Conservation (phyloP, 2,113 vertebrate species). For the Herpetotheres cachinnans region DNA sequence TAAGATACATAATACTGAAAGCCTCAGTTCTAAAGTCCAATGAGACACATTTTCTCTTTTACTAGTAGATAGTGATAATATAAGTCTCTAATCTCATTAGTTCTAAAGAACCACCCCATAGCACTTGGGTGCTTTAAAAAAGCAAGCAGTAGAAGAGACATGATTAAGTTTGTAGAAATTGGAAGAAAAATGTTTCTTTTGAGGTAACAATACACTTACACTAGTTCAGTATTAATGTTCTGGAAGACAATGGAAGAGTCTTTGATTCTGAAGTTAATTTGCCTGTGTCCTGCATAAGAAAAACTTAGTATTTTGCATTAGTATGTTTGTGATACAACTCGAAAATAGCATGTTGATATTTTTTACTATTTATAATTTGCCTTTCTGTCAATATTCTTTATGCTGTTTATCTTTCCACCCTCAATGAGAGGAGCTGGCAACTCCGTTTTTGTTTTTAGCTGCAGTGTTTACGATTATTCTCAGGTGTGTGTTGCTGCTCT, state of each 20-base stretch:
- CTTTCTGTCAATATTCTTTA: background rate
- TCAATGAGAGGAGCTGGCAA: background rate
- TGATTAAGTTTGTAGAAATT: conserved; percentile 9
- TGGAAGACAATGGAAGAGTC: background rate
- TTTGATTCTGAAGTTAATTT: background rate
- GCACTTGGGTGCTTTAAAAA: conserved; percentile 11
- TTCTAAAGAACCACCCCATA: background rate
- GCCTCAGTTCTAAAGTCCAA: background rate
- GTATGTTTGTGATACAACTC: background rate
- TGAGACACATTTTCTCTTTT: conserved; percentile 33
- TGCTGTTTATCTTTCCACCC: background rate
- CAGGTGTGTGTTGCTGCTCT: background rate
- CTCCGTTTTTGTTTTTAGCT: background rate
- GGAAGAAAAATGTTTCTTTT: conserved; percentile 16
- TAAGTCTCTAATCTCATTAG: conserved; percentile 45
- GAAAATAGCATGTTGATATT: background rate
- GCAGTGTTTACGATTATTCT: background rate
- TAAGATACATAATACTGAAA: background rate
- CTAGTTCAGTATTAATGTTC: background rate
- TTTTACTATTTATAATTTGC: background rate
- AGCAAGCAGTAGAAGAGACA: background rate
- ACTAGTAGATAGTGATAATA: background rate
- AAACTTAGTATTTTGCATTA: background rate
- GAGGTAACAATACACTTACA: background rate
- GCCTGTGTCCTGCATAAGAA: background rate